Evolutionary conservation across 2,113 vertebrate species (phyloP).

Genomic region (Gallinago media): DNA sequence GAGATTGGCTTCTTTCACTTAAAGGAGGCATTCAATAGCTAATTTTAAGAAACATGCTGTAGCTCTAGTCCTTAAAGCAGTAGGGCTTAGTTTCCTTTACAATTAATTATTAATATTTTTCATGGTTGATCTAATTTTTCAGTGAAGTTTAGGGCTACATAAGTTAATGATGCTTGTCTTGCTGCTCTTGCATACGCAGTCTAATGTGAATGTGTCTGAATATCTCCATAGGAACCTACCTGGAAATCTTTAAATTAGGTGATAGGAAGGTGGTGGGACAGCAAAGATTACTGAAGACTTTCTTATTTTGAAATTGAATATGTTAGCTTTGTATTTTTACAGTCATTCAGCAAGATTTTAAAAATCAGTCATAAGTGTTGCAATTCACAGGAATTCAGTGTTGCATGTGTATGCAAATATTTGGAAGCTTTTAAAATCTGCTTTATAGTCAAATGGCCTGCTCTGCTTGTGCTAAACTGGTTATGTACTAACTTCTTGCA

Average conservation of each 20-base stretch:
- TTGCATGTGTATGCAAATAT: neutral
- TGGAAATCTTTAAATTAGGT: neutral
- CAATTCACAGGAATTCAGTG: neutral
- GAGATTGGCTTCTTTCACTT: neutral
- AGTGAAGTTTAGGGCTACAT: neutral
- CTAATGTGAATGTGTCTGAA: neutral
- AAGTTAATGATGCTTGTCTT: neutral
- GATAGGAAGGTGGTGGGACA: neutral
- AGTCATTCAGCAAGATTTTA: neutral
- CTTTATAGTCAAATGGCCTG: neutral
- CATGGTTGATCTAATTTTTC: neutral
- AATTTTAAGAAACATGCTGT: neutral
- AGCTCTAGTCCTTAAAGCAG: neutral
- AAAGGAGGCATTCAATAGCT: neutral
- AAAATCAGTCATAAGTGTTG: neutral
- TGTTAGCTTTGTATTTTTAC: neutral
- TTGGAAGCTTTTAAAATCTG: neutral
- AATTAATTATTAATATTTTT: neutral
- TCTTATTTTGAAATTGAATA: neutral
- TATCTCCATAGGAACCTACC: neutral
- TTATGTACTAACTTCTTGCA: neutral
- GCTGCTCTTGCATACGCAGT: neutral
- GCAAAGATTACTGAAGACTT: neutral
- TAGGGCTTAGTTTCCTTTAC: neutral
- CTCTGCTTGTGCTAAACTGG: neutral